phyloP scores from a whole-genome alignment of 2,888 invertebrate species.

The Parnassius smintheus region DNA sequence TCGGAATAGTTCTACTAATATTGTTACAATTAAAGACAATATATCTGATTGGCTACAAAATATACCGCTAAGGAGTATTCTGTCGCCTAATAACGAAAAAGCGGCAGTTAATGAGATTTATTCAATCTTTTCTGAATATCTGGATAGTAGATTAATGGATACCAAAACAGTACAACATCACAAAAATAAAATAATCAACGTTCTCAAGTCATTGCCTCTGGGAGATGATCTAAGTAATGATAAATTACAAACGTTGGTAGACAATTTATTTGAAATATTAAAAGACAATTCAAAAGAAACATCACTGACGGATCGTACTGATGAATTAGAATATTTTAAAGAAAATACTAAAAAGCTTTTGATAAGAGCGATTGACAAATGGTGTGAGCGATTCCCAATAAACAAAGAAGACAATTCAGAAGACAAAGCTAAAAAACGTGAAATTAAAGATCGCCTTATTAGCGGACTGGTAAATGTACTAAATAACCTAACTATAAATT shows the following conservation, averaged over 20 bases:
- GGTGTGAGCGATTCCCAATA: constrained; percentile 6
- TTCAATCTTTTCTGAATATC: constrained; percentile 10
- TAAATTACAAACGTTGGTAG: constrained; percentile 10
- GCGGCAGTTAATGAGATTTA: constrained; percentile 7
- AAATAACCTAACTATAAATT: constrained; percentile 54
- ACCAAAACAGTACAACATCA: constrained; percentile 3
- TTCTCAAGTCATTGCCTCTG: constrained; percentile 13
- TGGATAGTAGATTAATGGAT: not conserved
- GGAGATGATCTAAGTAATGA: constrained; percentile 8
- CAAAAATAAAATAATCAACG: constrained; percentile 11
- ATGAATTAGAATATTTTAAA: not conserved
- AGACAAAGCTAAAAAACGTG: constrained; percentile 4
- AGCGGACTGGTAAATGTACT: constrained; percentile 28
- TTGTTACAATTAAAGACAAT: not conserved
- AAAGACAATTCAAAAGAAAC: constrained; percentile 10
- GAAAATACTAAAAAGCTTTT: constrained; percentile 10
- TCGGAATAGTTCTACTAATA: not conserved
- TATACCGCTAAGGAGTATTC: constrained; percentile 11
- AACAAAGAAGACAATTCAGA: constrained; percentile 1
- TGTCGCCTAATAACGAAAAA: not conserved
- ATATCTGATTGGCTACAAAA: constrained; percentile 12
- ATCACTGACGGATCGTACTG: not conserved
- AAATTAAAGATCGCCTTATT: constrained; percentile 13
- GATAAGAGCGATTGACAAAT: constrained; percentile 4
- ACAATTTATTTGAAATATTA: constrained; percentile 13